Base-by-base conservation (phyloP, 2,888 invertebrate genomes). In the Lochmaea crataegi region DNA sequence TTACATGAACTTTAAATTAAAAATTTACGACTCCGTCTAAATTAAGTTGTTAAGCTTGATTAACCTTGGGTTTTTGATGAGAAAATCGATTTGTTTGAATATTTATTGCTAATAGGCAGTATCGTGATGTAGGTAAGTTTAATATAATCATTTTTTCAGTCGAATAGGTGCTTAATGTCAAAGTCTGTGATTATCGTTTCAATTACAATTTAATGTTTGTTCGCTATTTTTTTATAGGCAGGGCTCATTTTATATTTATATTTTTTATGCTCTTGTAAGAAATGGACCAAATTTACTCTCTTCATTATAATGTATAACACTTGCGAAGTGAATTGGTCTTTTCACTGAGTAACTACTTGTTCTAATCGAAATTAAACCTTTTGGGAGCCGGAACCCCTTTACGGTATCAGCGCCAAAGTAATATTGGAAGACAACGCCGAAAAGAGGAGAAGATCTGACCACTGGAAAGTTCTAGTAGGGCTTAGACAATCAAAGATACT, bases 1-100 rank as follows among this genome's bases (percentile, higher is more conserved):
- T 78, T 80, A 82, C 83, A 82, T 78, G 81, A 82, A 80, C 81
- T 82, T 82, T 80, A 79, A 82, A 80, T 79, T 78, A 75, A 78
- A 80, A 77, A 82, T 83, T 83, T 82, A 83, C 79, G 76, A 78
- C 77, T 72, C 67, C 72, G 74, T 77, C 79, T 80, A 81, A 82
- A 83, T 83, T 82, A 82, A 83, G 82, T 80, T 83, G 82, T 83
- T 83, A 81, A 76, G 77, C 80, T 80, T 82, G 82, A 83, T 83
- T 82, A 81, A 78, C 73, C 65, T 74, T 66, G 60, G 72, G 65
- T 41, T 70, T 70, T 70, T 65, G 64, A 64, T 64, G 64, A 42
- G 70, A 71, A 61, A 61, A 58, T 16, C 61, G 61, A 18, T 63
- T 42, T 42, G 38, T 42, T 63, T 63, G 32, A 63, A 42, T 63